Conservation (phyloP, 92 coral and sea anemone species). For the Nematostella vectensis region DNA sequence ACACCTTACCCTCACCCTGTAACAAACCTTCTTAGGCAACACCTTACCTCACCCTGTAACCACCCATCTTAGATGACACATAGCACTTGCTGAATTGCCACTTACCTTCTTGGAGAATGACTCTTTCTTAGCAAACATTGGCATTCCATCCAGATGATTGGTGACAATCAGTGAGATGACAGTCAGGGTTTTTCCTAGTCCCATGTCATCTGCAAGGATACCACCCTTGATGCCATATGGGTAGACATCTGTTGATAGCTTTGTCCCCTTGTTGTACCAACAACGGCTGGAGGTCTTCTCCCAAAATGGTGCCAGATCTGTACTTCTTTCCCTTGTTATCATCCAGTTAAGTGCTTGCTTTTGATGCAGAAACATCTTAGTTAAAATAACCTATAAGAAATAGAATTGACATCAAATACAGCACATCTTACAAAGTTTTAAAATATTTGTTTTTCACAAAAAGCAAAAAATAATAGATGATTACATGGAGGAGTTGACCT, state of each 20-base stretch:
- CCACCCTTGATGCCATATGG: conserved; percentile 70
- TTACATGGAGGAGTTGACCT: no score
- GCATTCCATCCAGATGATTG: conserved; percentile 66
- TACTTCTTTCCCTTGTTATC: conserved; percentile 60
- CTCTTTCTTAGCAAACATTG: conserved; percentile 63
- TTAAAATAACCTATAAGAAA: conserved; percentile 44
- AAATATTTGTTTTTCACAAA: background rate
- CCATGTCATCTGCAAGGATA: conserved; percentile 90
- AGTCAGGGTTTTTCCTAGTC: conserved; percentile 69
- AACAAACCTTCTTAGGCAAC: no score
- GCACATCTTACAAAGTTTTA: background rate
- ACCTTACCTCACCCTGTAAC: no score
- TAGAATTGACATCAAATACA: background rate
- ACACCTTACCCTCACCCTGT: no score
- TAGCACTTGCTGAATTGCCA: no score
- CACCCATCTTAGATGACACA: no score
- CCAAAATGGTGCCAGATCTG: conserved; percentile 80
- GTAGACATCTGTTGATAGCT: conserved; percentile 35
- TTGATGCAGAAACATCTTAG: conserved; percentile 62
- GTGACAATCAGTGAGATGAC: conserved; percentile 70
- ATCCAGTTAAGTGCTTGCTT: conserved; percentile 81
- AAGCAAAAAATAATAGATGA: no score
- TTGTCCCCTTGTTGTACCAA: conserved; percentile 75
- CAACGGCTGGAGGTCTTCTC: conserved; percentile 15
- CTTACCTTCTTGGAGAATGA: background rate